Evolutionary conservation across 2,888 invertebrate genomes (phyloP), one percentile per base, ranked within the genome.

Genomic region (Tetanocera ferruginea): DNA sequence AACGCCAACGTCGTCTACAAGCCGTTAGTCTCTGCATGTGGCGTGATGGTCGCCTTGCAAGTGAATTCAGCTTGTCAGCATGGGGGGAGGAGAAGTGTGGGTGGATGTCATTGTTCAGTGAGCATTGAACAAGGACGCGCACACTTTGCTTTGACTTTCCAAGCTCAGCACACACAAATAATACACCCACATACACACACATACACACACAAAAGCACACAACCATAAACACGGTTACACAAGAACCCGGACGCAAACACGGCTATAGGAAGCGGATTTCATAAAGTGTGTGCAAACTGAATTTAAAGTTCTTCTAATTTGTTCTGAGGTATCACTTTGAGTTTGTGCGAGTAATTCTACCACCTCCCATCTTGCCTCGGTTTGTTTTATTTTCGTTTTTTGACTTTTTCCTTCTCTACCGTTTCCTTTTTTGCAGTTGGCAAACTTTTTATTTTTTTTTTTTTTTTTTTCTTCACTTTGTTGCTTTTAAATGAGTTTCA

Each of bases 301-400:
- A 70, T 70, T 70, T 76, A 62, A 70, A 76, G 60, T 62, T 70
- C 64, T 75, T 75, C 76, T 76, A 76, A 76, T 76, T 76, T 76
- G 76, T 76, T 76, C 70, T 19, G 70, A 70, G 76, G 70, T 76
- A 76, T 76, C 76, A 76, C 51, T 76, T 75, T 75, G 62, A 57
- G 71, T 72, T 55, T 64, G 51, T 64, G 28, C 6, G n/a, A 19
- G 8, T 37, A n/a, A 23, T 23, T n/a, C 14, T 23, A 25, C 28
- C 51, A 49, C 17, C 14, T 60, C n/a, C 23, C 14, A 28, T 62
- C 62, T 60, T 43, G 31, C 37, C 8, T 19, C 19, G 14, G 17
- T 74, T 66, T 25, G 19, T 52, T 75, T 19, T 55, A 11, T 9
- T 66, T 49, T 52, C 23, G 17, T 64, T 60, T 43, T 23, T 73